Evolutionary conservation across 2,888 invertebrate genomes (phyloP), one percentile per base, ranked within the genome.

Genomic region (Taenaris catops): DNA sequence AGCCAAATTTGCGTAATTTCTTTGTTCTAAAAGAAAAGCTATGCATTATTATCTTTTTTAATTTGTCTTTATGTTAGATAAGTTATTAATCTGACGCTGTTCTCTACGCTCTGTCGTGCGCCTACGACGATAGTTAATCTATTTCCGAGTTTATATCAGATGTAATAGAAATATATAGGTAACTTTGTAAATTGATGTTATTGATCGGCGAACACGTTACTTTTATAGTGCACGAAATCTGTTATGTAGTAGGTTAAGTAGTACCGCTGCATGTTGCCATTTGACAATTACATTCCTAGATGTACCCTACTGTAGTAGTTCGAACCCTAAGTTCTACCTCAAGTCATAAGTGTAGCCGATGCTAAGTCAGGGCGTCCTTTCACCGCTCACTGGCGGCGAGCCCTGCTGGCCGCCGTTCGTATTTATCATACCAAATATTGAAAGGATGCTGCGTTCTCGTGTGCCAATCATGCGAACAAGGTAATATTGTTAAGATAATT

Each of bases 1-100:
- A 81, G 84, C 84, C 86, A 86, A 87, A 87, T 81, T 75, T 78
- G 83, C 80, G 81, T 79, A 73, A 75, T 78, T 83, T 83, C 83
- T 84, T 83, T 83, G 83, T 84, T 86, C 74, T 84, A 84, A 81
- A 83, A 83, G 81, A 70, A 83, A 83, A 79, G 79, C 80, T 80
- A 80, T 81, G 79, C 81, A 76, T 80, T 68, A 71, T 32, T 68
- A 70, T 60, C 65, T 71, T 19, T 62, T 67, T 72, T 76, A 76
- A 62, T 59, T 50, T 79, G 68, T 56, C 51, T 61, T 57, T 55
- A 49, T 25, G 52, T 31, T 55, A 53, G 55, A 46, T 58, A 63
- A 58, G 56, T 53, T 47, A 54, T 48, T 46, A 47, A 48, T 49
- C 55, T 51, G 54, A 50, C 52, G 51, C 53, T 49, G 57, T 59